These are phyloP conservation scores for Lagria hirta DNA, from an alignment of 2,888 invertebrate species.

Conservation along the genomic window DNA sequence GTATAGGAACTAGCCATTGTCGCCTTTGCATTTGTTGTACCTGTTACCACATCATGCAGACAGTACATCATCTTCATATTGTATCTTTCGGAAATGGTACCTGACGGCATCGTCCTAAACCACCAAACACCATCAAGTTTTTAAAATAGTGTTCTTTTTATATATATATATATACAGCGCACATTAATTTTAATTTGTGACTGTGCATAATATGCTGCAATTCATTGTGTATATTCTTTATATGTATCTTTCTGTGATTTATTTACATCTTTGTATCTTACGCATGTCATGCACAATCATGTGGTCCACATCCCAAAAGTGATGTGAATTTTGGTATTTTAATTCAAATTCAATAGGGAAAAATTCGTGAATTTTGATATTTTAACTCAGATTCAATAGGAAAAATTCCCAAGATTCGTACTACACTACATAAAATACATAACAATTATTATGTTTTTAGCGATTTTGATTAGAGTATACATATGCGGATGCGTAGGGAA, in stretches of 20 bases:
- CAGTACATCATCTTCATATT: slow-evolving; percentile 39
- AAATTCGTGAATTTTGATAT: too few relatives aligned
- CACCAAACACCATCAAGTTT: slow-evolving; percentile 29
- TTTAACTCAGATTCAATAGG: too few relatives aligned
- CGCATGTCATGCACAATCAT: slow-evolving; percentile 24
- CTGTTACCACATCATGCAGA: slow-evolving; percentile 46
- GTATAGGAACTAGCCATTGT: slow-evolving; percentile 53
- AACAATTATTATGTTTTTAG: too few relatives aligned
- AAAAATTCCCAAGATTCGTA: too few relatives aligned
- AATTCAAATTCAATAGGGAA: too few relatives aligned
- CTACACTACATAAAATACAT: too few relatives aligned
- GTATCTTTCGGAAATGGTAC: slow-evolving; percentile 36
- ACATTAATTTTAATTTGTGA: slow-evolving; percentile 20
- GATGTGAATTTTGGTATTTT: too few relatives aligned
- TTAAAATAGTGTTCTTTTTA: slow-evolving; percentile 16
- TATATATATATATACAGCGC: slow-evolving; percentile 25
- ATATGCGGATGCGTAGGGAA: too few relatives aligned
- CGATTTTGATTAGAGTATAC: too few relatives aligned
- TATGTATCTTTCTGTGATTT: slow-evolving; percentile 36
- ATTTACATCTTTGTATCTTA: slow-evolving; percentile 19
- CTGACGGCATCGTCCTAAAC: slow-evolving; percentile 35
- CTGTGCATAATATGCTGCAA: slow-evolving; percentile 23
- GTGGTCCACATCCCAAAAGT: too few relatives aligned
- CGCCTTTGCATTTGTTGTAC: slow-evolving; percentile 55
- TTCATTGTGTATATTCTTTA: slow-evolving; percentile 22